Conservation (phyloP, 1,140 invertebrate genomes). For the Zophobas morio region DNA sequence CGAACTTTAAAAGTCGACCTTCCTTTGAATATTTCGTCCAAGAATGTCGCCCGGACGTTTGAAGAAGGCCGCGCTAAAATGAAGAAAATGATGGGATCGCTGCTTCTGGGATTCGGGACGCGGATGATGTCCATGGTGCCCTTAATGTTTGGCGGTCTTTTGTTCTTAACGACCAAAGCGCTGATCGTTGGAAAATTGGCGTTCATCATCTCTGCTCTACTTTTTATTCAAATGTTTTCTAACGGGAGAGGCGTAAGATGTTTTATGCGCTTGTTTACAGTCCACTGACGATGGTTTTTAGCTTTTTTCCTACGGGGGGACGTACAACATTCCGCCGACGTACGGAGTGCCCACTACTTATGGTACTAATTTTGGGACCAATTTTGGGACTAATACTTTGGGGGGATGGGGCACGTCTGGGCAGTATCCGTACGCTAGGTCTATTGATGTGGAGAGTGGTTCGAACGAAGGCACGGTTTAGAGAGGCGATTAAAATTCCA, state of each 20-base stretch:
- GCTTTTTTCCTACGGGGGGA: constrained; percentile 1
- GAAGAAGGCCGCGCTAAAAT: constrained; percentile 79
- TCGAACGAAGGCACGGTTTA: too few species aligned
- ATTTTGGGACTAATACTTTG: constrained; percentile 53
- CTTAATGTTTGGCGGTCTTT: constrained; percentile 77
- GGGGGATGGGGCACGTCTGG: constrained; percentile 52
- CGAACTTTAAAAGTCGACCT: constrained; percentile 76
- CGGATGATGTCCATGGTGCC: constrained; percentile 76
- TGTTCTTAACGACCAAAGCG: constrained; percentile 81
- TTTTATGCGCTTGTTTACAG: not conserved
- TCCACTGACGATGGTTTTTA: not conserved
- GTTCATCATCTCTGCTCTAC: constrained; percentile 77
- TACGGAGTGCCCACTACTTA: constrained; percentile 19
- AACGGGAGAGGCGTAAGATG: constrained; percentile 59
- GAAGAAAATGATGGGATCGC: constrained; percentile 78
- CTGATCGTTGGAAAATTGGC: constrained; percentile 83
- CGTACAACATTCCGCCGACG: not conserved
- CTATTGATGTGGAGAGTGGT: constrained; percentile 42
- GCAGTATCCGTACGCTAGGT: constrained; percentile 59
- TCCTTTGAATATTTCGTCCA: constrained; percentile 68
- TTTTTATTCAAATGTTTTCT: constrained; percentile 79
- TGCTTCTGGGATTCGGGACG: constrained; percentile 75
- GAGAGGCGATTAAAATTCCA: too few species aligned
- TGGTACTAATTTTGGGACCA: constrained; percentile 43
- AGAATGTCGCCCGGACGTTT: constrained; percentile 72